Evolutionary conservation across 2,888 invertebrate genomes (phyloP).

Genomic region (Dendrolimus pini): DNA sequence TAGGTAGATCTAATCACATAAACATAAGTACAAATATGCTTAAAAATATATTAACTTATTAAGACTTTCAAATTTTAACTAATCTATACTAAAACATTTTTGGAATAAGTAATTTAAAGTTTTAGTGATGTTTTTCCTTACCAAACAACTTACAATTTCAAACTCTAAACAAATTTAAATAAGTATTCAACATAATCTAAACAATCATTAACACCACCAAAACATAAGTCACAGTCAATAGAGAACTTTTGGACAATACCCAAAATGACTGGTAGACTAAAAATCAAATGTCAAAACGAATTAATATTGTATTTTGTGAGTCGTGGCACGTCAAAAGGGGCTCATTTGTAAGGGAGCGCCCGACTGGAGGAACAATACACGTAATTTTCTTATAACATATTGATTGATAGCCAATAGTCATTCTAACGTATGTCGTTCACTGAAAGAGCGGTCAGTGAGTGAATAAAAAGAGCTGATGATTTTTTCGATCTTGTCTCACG

Average conservation of each 20-base stretch:
- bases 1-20: no score
- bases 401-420: conserved; percentile 62
- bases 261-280: conserved; percentile 35
- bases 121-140: no score
- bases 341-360: conserved; percentile 50
- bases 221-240: conserved; percentile 18
- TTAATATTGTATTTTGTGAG: conserved; percentile 1
- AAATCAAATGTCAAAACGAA: conserved; percentile 40
- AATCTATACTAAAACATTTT: no score
- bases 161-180: no score
- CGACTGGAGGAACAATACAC: conserved; percentile 53
- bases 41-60: no score
- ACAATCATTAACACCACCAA: conserved; percentile 5
- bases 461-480: conserved; percentile 2
- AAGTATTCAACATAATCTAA: not conserved
- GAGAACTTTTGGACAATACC: conserved; percentile 14
- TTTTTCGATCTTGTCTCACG: not conserved
- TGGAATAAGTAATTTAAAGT: no score
- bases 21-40: no score
- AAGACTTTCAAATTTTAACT: no score
- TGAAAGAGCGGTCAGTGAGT: not conserved
- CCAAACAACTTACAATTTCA: no score
- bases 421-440: not conserved
- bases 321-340: conserved; percentile 33
- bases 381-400: conserved; percentile 55